phyloP scores from a whole-genome alignment of 2,888 invertebrate genomes.

The Sepioteuthis lessoniana region DNA sequence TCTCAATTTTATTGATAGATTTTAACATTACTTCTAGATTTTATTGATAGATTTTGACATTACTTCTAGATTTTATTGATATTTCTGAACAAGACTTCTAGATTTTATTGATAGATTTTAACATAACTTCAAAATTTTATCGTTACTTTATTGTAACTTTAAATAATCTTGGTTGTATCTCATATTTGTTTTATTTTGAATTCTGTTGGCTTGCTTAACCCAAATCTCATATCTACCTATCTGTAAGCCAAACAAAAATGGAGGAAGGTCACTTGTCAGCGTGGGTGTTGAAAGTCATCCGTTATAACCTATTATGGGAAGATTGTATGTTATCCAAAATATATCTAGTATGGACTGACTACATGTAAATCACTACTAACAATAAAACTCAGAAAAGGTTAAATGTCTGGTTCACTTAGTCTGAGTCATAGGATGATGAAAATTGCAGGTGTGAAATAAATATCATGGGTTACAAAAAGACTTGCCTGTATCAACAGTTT shows the following conservation, averaged over 20 bases:
- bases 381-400: background rate
- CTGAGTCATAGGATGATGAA: background rate
- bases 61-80: no score
- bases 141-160: no score
- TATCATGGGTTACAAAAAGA: no score
- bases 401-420: background rate
- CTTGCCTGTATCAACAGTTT: no score
- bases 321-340: conserved; percentile 8
- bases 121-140: no score
- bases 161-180: no score
- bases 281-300: background rate
- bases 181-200: background rate
- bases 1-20: no score
- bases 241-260: background rate
- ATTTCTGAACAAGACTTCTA: no score
- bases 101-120: no score
- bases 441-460: no score
- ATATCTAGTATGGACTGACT: background rate
- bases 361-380: background rate
- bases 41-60: no score
- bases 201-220: background rate
- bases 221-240: background rate
- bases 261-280: background rate
- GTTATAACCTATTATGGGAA: background rate
- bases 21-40: no score